Conservation (phyloP, 2,888 invertebrate genomes). For the Lithophane semibrunnea region DNA sequence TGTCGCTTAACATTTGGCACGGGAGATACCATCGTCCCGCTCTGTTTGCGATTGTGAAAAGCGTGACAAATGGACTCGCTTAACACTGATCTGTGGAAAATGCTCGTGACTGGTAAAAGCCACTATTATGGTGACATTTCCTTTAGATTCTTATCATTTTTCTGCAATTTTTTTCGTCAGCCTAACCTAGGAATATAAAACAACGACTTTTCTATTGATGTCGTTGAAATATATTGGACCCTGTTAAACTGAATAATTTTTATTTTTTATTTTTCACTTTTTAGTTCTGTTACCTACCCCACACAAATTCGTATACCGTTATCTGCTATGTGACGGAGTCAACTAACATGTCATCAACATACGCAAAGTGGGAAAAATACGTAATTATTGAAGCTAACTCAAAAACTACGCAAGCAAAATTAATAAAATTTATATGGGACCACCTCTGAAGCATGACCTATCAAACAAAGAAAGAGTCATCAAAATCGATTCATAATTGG, state of each 20-base stretch:
- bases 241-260: neutral
- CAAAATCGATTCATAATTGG: too few species aligned
- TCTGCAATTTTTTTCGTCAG: conserved; percentile 24
- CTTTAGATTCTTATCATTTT: conserved; percentile 45
- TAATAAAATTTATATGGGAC: too few species aligned
- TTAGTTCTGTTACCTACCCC: too few species aligned
- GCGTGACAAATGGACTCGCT: conserved; percentile 81
- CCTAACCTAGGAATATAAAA: conserved; percentile 10
- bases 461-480: too few species aligned
- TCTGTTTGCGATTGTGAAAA: conserved; percentile 85
- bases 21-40: conserved; percentile 83
- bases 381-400: too few species aligned
- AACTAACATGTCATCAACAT: too few species aligned
- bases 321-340: too few species aligned
- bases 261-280: too few species aligned
- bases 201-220: conserved; percentile 9
- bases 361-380: too few species aligned
- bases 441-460: too few species aligned
- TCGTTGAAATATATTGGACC: conserved; percentile 3
- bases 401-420: too few species aligned
- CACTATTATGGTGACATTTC: conserved; percentile 56
- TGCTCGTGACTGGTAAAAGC: conserved; percentile 67
- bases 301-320: too few species aligned
- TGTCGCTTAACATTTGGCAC: conserved; percentile 72
- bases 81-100: conserved; percentile 72